These are phyloP conservation scores for Ophion ellenae DNA, from an alignment of 2,888 invertebrate genomes.

Conservation along the genomic window DNA sequence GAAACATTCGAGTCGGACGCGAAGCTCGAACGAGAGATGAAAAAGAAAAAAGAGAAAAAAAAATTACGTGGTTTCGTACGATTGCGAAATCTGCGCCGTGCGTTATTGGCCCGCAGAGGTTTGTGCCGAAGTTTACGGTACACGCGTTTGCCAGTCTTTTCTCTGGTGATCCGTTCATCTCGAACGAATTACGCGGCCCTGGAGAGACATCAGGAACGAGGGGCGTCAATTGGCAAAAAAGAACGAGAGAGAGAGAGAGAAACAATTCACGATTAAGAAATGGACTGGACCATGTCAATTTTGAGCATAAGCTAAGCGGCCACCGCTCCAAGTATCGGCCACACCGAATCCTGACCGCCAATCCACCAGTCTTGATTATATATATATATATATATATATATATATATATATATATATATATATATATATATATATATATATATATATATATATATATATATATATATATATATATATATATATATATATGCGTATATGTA, in stretches of 20 bases:
- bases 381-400: too few species aligned
- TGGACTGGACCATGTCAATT: neutral
- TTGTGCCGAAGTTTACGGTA: conserved; percentile 4
- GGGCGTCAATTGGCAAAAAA: conserved; percentile 39
- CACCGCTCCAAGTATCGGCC: too few species aligned
- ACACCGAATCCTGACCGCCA: too few species aligned
- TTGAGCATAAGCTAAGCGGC: too few species aligned
- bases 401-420: too few species aligned
- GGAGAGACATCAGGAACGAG: conserved; percentile 51
- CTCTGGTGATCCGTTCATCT: conserved; percentile 27
- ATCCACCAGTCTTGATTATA: too few species aligned
- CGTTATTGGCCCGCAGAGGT: conserved; percentile 28
- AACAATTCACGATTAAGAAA: neutral
- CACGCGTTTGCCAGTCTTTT: conserved; percentile 14
- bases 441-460: too few species aligned
- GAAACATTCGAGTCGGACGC: neutral
- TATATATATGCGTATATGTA: too few species aligned
- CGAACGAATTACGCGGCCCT: conserved; percentile 49
- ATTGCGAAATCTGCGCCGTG: conserved; percentile 15
- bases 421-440: too few species aligned
- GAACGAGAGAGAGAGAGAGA: too few species aligned
- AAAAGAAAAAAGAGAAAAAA: neutral
- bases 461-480: too few species aligned
- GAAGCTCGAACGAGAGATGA: neutral
- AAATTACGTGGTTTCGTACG: conserved; percentile 1